phyloP scores from a whole-genome alignment of 2,888 invertebrate species.

The Limnephilus lunatus region DNA sequence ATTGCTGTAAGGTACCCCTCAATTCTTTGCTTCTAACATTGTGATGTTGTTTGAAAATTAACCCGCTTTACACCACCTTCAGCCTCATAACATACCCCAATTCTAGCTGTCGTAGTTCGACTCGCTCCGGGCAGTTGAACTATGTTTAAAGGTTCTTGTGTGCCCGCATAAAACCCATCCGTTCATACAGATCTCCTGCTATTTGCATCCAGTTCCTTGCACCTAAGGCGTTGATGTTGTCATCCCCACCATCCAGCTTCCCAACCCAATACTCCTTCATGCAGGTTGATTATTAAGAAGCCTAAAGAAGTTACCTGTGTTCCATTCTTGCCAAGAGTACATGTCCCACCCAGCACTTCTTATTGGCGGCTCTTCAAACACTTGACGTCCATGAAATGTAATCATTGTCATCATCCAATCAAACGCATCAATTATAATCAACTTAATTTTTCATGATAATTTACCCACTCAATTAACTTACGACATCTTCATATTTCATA shows the following conservation, averaged over 20 bases:
- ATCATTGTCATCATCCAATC: neutral
- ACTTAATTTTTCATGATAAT: neutral
- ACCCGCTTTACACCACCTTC: neutral
- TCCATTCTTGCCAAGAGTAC: neutral
- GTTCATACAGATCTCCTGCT: neutral
- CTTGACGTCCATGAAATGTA: neutral
- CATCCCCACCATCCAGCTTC: neutral
- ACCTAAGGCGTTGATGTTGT: neutral
- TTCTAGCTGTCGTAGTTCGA: neutral
- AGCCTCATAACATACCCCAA: neutral
- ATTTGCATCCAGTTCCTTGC: neutral
- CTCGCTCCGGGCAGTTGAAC: neutral
- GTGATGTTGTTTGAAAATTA: too few species aligned
- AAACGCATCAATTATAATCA: neutral
- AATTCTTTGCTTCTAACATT: neutral
- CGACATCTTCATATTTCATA: neutral
- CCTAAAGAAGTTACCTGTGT: neutral
- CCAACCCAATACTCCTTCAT: neutral
- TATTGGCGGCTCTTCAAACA: too few species aligned
- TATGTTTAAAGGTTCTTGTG: too few species aligned
- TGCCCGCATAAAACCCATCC: neutral
- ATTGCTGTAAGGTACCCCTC: neutral
- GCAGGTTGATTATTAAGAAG: neutral
- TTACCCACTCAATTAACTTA: neutral
- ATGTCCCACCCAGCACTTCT: neutral